Conservation (phyloP, 1,140 invertebrate species). For the Archivesica marissinica region DNA sequence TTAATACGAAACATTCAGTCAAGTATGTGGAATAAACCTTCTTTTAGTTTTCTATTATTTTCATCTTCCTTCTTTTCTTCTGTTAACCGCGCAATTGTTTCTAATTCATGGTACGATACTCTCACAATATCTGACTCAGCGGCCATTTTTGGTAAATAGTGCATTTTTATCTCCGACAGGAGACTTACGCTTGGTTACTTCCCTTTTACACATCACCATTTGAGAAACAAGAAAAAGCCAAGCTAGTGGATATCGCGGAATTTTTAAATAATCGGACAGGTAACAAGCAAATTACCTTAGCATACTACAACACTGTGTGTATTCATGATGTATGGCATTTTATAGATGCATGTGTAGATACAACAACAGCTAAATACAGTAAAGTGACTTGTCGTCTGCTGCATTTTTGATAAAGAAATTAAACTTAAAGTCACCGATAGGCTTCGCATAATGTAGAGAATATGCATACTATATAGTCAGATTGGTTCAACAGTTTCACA, state of each 20-base stretch:
- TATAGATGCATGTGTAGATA: no score
- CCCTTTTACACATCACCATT: background rate
- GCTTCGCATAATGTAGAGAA: no score
- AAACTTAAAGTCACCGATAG: no score
- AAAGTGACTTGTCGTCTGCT: no score
- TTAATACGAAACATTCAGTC: no score
- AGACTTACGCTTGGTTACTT: background rate
- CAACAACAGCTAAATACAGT: no score
- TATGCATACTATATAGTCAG: no score
- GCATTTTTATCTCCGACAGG: background rate
- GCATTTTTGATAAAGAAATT: no score
- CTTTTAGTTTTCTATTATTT: constrained; percentile 3
- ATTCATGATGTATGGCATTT: background rate
- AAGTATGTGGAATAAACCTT: constrained; percentile 1
- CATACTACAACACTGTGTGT: no score
- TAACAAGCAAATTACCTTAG: background rate
- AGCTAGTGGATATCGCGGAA: constrained; percentile 32
- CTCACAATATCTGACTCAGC: constrained; percentile 53
- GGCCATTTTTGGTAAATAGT: constrained; percentile 57
- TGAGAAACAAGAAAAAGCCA: background rate
- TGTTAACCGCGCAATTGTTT: constrained; percentile 27
- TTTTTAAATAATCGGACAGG: constrained; percentile 9
- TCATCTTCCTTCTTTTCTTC: constrained; percentile 41
- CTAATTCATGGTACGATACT: constrained; percentile 51
- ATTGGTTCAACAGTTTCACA: no score